These are phyloP conservation scores for Drosophila mercatorum DNA, from an alignment of 2,888 invertebrate species.

Conservation along the genomic window DNA sequence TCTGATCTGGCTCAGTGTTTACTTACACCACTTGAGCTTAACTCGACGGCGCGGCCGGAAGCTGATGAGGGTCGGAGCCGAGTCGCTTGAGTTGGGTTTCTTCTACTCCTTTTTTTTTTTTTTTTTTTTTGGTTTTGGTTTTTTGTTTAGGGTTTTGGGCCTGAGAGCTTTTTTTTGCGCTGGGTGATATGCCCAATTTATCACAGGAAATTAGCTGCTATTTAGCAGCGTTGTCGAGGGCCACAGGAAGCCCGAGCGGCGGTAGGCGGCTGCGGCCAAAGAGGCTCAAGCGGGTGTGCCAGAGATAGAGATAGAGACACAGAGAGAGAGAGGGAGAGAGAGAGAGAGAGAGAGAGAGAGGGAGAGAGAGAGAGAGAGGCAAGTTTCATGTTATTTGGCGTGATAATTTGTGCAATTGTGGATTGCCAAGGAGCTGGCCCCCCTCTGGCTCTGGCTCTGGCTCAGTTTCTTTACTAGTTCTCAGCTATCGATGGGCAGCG, in stretches of 20 bases:
- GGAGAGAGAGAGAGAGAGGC: constrained; percentile 28
- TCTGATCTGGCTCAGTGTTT: constrained; percentile 54
- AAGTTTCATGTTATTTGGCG: constrained; percentile 75
- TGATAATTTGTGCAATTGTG: constrained; percentile 80
- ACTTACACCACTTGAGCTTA: constrained; percentile 79
- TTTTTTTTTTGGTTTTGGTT: neutral
- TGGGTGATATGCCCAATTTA: constrained; percentile 81
- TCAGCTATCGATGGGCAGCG: neutral
- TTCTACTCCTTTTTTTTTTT: neutral
- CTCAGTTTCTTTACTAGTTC: constrained; percentile 4
- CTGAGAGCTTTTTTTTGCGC: constrained; percentile 39
- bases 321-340: neutral
- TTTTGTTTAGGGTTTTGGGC: constrained; percentile 24
- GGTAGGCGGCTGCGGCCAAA: constrained; percentile 20
- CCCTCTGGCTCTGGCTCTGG: neutral
- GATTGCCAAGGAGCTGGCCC: constrained; percentile 40
- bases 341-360: neutral
- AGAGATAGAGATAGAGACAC: neutral
- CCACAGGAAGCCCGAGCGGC: constrained; percentile 14
- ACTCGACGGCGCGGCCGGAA: constrained; percentile 38
- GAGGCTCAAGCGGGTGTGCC: constrained; percentile 16
- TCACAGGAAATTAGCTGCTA: constrained; percentile 82
- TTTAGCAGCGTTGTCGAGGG: constrained; percentile 73
- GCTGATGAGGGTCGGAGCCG: constrained; percentile 65
- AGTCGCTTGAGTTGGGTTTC: constrained; percentile 29